These are phyloP conservation scores for Phaethornis superciliosus DNA, from an alignment of 2,113 vertebrate species.

Conservation along the genomic window DNA sequence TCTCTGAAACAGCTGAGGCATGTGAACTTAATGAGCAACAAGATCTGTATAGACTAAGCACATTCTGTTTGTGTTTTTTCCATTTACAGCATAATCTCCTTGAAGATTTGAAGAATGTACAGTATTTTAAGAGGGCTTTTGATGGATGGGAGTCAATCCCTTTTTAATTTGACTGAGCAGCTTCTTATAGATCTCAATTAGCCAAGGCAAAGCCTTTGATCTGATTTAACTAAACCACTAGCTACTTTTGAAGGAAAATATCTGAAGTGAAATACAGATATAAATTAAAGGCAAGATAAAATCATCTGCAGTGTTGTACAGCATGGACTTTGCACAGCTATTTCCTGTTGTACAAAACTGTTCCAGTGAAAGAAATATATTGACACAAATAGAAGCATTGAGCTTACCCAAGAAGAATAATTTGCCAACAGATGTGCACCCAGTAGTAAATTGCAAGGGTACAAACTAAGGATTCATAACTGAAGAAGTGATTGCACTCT, in stretches of 20 bases:
- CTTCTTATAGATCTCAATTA: not conserved
- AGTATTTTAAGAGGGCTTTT: not conserved
- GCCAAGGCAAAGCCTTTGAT: constrained; percentile 9
- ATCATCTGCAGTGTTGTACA: not conserved
- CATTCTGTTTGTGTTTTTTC: not conserved
- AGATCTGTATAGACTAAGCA: not conserved
- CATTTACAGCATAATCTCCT: not conserved
- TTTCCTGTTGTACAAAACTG: not conserved
- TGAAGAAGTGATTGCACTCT: not conserved
- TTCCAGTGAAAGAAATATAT: not conserved
- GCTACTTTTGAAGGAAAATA: constrained; percentile 10
- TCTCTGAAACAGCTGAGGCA: not conserved
- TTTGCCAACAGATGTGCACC: not conserved
- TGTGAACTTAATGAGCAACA: not conserved
- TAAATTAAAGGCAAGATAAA: not conserved
- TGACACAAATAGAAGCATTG: not conserved
- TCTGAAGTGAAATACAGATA: not conserved
- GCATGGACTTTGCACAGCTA: not conserved
- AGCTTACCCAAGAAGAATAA: not conserved
- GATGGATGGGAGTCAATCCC: not conserved
- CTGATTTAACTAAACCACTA: constrained; percentile 21
- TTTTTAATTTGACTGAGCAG: not conserved
- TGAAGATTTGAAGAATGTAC: not conserved
- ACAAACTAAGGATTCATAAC: not conserved
- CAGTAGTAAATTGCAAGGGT: not conserved